A percentile compares a stretch with the other conserved stretches of the same genome.
phyloP scores from a whole-genome alignment of 2,888 invertebrate genomes.

The Cosmorhoe ocellata region DNA sequence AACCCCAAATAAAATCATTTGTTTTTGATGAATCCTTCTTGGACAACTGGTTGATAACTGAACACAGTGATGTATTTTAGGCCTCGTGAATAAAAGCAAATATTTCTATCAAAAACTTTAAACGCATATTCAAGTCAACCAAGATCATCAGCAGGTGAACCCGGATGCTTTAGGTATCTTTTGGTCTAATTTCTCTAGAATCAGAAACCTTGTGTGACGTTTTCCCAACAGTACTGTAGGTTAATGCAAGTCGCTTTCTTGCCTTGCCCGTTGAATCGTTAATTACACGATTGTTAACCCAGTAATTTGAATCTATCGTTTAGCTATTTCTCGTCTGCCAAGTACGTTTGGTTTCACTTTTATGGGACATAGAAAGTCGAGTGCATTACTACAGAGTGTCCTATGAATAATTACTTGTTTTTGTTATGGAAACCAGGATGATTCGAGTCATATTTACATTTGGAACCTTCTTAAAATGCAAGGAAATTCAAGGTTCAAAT shows the following conservation, averaged over 20 bases:
- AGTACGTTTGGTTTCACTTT: constrained; percentile 50
- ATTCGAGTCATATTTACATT: too few relatives aligned
- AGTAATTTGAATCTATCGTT: constrained; percentile 72
- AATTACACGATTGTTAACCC: constrained; percentile 75
- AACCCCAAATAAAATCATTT: too few relatives aligned
- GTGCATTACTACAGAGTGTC: not conserved
- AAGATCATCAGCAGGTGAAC: too few relatives aligned
- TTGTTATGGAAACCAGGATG: too few relatives aligned
- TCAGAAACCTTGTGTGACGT: constrained; percentile 67
- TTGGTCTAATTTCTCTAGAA: constrained; percentile 5
- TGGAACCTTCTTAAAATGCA: too few relatives aligned
- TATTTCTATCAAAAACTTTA: too few relatives aligned
- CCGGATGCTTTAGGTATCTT: not conserved
- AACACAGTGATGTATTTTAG: too few relatives aligned
- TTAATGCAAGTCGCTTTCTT: constrained; percentile 78
- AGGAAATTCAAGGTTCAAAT: constrained; percentile 19
- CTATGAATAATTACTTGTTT: too few relatives aligned
- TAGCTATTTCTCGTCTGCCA: constrained; percentile 50
- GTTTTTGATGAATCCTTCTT: too few relatives aligned
- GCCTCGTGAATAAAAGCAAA: too few relatives aligned
- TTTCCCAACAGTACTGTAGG: constrained; percentile 69
- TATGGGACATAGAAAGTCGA: constrained; percentile 38
- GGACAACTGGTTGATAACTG: too few relatives aligned
- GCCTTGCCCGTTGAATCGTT: constrained; percentile 66
- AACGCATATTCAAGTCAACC: too few relatives aligned